Base-by-base conservation (phyloP, 2,113 vertebrate genomes). In the Labeo catla region DNA sequence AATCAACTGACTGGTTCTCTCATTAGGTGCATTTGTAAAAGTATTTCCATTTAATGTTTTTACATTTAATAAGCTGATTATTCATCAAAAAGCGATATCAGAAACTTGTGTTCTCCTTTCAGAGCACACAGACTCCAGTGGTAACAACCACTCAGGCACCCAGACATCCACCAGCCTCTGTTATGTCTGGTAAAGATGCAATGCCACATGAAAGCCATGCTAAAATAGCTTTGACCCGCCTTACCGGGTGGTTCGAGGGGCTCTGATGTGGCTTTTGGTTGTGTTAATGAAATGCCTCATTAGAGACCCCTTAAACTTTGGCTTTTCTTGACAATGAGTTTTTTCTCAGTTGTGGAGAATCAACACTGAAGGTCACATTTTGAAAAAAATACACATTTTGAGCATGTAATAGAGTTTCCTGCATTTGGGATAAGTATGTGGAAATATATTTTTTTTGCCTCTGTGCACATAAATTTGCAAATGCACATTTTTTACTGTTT, bases 91-190 rank as follows among this genome's bases (percentile, higher is more conserved):
- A 76, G 2, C n/a, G 9, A 23, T 8, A 1, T 16, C 6, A 54
- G 19, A 52, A 34, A 19, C 49, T 76, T 19, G 23, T 76, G 23
- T 34, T 54, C 8, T 77, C 9, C 47, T 54, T 77, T 7, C 45
- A 79, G 81, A 66, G 23, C 57, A 72, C 77, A 72, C 36, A 83
- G 9, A 77, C 19, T 34, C 59, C 49, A 47, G 47, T 13, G 21
- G 50, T 70, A 57, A 36, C 65, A 72, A n/a, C 63, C 50, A 79
- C 39, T 39, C 86, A 72, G 39, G 11, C 66, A 57, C 83, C 50
- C 81, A 39, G 50, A 21, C 82, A 84, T 13, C 7, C 34, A 72
- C n/a, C 39, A 39, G 63, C 39, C 43, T 47, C 65, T 45, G 76
- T 59, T 63, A 13, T 43, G 52, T 73, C 68, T 57, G 78, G 34